Percentiles rank a stretch among this genome's conserved stretches.
These are phyloP conservation scores for Margaritifera margaritifera DNA, from an alignment of 2,888 invertebrate genomes.

Conservation along the genomic window DNA sequence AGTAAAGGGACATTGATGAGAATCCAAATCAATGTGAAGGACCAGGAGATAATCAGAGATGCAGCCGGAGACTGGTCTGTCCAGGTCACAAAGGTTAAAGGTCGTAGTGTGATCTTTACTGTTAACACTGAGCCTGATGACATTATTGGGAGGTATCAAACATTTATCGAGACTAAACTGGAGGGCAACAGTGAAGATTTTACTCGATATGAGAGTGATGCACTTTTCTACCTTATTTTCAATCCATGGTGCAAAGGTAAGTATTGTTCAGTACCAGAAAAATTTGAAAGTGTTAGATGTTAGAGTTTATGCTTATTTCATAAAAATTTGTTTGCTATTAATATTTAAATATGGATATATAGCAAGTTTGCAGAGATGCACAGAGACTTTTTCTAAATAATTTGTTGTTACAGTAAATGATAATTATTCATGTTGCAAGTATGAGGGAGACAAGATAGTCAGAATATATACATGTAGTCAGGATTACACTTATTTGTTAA, in stretches of 20 bases:
- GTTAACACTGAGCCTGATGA: constrained; percentile 47
- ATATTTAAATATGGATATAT: no score
- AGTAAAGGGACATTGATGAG: constrained; percentile 61
- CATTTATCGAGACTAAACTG: constrained; percentile 54
- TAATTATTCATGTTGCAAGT: no score
- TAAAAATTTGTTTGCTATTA: no score
- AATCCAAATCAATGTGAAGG: constrained; percentile 28
- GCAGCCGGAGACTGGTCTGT: constrained; percentile 30
- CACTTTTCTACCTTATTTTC: constrained; percentile 85
- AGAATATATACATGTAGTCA: no score
- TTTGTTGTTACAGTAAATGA: no score
- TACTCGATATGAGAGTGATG: constrained; percentile 57
- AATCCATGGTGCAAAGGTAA: constrained; percentile 92
- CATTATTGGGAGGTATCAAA: constrained; percentile 56
- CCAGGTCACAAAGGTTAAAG: constrained; percentile 17
- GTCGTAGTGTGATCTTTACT: constrained; percentile 27
- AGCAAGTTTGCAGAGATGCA: no score
- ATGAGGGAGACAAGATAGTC: no score
- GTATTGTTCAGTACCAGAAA: constrained; percentile 3
- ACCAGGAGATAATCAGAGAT: constrained; percentile 2
- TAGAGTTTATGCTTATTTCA: no score
- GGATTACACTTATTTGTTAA: no score
- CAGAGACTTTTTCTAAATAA: no score
- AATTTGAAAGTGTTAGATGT: background rate
- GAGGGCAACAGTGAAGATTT: constrained; percentile 31